Evolutionary conservation across 2,113 vertebrate genomes (phyloP).

Genomic region (Tauraco erythrolophus): DNA sequence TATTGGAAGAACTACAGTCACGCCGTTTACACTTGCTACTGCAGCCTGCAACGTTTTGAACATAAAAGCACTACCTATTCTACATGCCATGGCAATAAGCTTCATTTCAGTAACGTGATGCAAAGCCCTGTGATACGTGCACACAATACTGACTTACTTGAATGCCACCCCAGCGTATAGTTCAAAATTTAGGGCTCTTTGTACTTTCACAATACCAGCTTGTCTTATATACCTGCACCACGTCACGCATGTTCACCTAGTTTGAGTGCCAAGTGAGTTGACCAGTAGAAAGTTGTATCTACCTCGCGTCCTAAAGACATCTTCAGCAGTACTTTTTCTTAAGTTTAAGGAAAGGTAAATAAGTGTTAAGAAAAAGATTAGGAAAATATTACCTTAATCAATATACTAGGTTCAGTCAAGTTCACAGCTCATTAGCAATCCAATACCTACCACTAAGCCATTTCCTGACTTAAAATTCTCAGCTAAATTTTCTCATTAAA

Average conservation of each 20-base stretch:
- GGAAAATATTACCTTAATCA: background rate
- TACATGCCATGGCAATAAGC: background rate
- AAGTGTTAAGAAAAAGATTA: background rate
- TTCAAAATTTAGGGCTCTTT: background rate
- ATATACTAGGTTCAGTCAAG: background rate
- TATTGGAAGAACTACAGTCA: background rate
- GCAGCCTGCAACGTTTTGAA: background rate
- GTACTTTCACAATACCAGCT: background rate
- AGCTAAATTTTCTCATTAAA: background rate
- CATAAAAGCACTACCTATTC: background rate
- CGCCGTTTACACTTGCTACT: background rate
- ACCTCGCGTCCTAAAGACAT: background rate
- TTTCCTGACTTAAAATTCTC: background rate
- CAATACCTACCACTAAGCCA: background rate
- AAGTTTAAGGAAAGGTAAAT: background rate
- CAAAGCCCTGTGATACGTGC: background rate
- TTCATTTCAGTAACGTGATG: background rate
- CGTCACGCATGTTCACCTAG: rapidly evolving
- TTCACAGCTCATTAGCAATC: background rate
- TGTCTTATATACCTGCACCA: background rate
- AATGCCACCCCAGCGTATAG: background rate
- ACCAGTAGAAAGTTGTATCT: background rate
- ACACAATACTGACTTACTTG: background rate
- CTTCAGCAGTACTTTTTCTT: background rate
- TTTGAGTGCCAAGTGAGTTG: background rate